Evolutionary conservation across 2,888 invertebrate genomes (phyloP).

Genomic region (Heliconius charithonia): DNA sequence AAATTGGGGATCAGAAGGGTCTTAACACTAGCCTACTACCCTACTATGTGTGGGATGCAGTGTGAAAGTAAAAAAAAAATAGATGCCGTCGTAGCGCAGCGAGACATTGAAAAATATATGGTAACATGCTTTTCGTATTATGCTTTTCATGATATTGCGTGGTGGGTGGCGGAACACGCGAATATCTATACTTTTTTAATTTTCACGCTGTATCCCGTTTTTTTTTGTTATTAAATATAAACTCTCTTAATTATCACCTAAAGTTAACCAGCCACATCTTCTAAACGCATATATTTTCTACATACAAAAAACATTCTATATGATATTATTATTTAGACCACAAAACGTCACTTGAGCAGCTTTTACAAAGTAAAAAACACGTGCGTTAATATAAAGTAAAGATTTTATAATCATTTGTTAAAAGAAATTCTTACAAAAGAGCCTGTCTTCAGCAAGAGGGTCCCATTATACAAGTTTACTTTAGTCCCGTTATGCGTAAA

Average conservation of each 20-base stretch:
- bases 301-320: not conserved
- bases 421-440: conserved; percentile 1
- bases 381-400: not conserved
- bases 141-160: too few relatives aligned
- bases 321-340: not conserved
- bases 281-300: not conserved
- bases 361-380: not conserved
- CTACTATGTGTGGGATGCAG: not conserved
- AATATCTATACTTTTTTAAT: too few relatives aligned
- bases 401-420: conserved; percentile 1
- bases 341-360: not conserved
- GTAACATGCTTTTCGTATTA: too few relatives aligned
- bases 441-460: not conserved
- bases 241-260: not conserved
- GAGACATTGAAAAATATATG: too few relatives aligned
- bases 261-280: not conserved
- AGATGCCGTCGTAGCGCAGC: too few relatives aligned
- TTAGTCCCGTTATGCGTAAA: not conserved
- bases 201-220: not conserved
- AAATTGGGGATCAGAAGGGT: too few relatives aligned
- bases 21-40: too few relatives aligned
- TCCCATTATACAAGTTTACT: not conserved
- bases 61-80: not conserved
- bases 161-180: too few relatives aligned
- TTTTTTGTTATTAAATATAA: not conserved